Percentiles rank a stretch among this genome's conserved stretches.
phyloP scores from a whole-genome alignment of 1,140 invertebrate species.

The Meloidogyne chitwoodi region DNA sequence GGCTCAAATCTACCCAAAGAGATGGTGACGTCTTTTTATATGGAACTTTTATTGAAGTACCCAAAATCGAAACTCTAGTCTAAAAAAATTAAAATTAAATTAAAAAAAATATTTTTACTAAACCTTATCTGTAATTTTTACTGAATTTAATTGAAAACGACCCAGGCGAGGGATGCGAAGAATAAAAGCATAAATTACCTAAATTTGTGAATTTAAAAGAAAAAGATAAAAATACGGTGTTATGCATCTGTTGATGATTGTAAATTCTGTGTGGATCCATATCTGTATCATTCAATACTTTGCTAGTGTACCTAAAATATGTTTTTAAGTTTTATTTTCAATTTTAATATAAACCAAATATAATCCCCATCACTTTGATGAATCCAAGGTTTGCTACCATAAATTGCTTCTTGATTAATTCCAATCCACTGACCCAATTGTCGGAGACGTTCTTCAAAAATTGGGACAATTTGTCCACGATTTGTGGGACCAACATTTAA shows the following conservation, averaged over 20 bases:
- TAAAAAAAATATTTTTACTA: neutral
- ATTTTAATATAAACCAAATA: constrained; percentile 41
- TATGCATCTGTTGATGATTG: constrained; percentile 30
- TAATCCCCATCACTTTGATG: constrained; percentile 48
- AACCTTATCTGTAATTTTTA: constrained; percentile 34
- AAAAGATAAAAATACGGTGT: constrained; percentile 13
- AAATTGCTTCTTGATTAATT: constrained; percentile 84
- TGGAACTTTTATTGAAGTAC: constrained; percentile 30
- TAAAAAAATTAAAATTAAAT: constrained; percentile 15
- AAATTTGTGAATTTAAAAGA: neutral
- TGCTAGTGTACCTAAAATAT: constrained; percentile 31
- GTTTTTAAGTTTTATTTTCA: neutral
- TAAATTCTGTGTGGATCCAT: constrained; percentile 12
- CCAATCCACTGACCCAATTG: constrained; percentile 72
- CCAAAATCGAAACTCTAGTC: constrained; percentile 41
- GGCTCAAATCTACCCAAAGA: constrained; percentile 20
- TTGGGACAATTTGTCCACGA: constrained; percentile 69
- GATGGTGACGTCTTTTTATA: neutral
- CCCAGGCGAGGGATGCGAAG: constrained; percentile 18
- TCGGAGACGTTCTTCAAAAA: constrained; percentile 80
- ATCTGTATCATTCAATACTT: constrained; percentile 13
- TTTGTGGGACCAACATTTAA: constrained; percentile 61
- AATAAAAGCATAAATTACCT: constrained; percentile 38
- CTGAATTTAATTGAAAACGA: constrained; percentile 30
- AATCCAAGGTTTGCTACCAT: constrained; percentile 68